Percentiles rank a stretch among this genome's conserved stretches.
These are phyloP conservation scores for Cettia cetti DNA, from an alignment of 2,113 vertebrate species.

Conservation along the genomic window DNA sequence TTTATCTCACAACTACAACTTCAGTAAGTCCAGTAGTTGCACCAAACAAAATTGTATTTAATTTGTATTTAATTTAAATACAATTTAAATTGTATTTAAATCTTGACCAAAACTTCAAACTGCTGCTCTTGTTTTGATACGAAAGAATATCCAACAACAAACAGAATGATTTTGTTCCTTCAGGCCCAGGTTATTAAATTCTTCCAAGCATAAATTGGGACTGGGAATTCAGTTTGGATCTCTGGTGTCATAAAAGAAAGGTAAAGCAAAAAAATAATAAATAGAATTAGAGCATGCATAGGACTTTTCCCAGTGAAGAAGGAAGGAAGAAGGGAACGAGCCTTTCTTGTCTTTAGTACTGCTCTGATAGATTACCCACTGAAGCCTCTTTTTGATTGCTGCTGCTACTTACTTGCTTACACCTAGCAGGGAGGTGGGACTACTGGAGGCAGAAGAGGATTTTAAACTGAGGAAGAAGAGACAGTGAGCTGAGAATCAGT, in stretches of 20 bases:
- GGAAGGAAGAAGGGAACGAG: neutral
- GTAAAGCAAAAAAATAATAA: neutral
- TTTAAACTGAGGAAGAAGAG: neutral
- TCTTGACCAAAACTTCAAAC: neutral
- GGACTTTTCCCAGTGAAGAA: neutral
- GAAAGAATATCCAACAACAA: neutral
- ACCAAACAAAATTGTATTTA: neutral
- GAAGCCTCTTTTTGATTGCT: neutral
- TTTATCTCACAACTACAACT: neutral
- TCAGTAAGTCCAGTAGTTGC: neutral
- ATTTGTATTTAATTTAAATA: neutral
- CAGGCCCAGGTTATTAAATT: neutral
- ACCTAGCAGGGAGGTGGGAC: neutral
- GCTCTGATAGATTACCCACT: fast-evolving
- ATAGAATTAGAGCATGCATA: neutral
- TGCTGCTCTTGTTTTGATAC: neutral
- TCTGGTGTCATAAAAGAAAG: neutral
- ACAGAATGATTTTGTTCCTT: neutral
- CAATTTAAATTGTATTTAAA: neutral
- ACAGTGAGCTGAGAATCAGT: neutral
- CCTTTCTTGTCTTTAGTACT: neutral
- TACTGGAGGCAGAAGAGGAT: neutral
- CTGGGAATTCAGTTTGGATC: neutral
- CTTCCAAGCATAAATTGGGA: neutral
- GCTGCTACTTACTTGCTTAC: neutral